Evolutionary conservation across 2,888 invertebrate species (phyloP), one percentile per base, ranked within the genome.

Genomic region (Macrosoma leucophasiata): DNA sequence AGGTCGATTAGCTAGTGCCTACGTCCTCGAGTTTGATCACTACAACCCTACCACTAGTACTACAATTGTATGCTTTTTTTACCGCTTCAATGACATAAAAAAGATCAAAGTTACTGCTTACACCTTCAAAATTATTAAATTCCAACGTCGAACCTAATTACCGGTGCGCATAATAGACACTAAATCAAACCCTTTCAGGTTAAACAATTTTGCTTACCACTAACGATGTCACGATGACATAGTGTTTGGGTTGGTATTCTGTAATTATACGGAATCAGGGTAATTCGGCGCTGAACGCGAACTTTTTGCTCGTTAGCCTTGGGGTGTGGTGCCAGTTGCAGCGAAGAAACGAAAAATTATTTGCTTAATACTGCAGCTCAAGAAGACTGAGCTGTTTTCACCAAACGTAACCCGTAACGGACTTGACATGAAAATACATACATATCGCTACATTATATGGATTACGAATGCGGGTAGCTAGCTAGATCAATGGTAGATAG

Each of bases 201-300:
- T 48, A 57, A 63, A 65, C 69, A 66, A 73, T 74, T 74, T 69
- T 68, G 75, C 73, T 70, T 74, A 67, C 73, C 64, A 50, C 64
- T 78, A 79, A 81, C 72, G 81, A 70, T 74, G 74, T 70, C 76
- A 77, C 70, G 69, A 73, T 79, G 81, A 79, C 81, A 76, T 71
- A 74, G 71, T 72, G 66, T 61, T 66, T 64, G 56, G 65, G 63
- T 64, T 67, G 70, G 57, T 52, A 59, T 54, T 60, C 64, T 72
- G 74, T 77, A 79, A 81, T 81, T 78, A 81, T 72, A 67, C 69
- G 59, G 62, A 76, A 75, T 78, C 74, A 63, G 77, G 77, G 77
- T 74, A 75, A 76, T 78, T 74, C 66, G 59, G 57, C 55, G 64
- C 58, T 66, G 65, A 62, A 64, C 57, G 54, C 48, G 43, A 55